Conservation (phyloP, 2,888 invertebrate species). For the Limnephilus lunatus region DNA sequence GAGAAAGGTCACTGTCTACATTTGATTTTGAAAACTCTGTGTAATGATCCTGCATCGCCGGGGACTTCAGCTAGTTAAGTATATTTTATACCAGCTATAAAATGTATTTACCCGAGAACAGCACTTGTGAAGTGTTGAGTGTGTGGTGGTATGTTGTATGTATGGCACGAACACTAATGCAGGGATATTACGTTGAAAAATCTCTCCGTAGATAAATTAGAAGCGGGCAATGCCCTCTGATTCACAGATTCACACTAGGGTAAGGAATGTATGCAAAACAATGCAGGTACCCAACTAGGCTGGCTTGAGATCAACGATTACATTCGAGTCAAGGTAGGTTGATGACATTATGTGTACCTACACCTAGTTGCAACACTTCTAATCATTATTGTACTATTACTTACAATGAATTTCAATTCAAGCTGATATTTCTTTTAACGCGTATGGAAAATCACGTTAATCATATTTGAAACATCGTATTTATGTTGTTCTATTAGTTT, state of each 20-base stretch:
- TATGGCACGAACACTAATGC: background rate
- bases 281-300: background rate
- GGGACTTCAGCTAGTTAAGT: no score
- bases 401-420: background rate
- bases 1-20: no score
- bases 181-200: slow-evolving; percentile 11
- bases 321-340: slow-evolving; percentile 47
- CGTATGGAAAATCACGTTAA: background rate
- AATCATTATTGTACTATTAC: background rate
- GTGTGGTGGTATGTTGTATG: background rate
- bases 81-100: background rate
- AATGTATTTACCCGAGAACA: background rate
- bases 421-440: background rate
- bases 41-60: no score
- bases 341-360: slow-evolving; percentile 32
- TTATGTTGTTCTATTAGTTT: background rate
- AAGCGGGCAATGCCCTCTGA: slow-evolving; percentile 17
- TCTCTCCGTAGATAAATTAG: slow-evolving; percentile 31
- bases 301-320: slow-evolving; percentile 17
- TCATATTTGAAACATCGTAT: background rate
- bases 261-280: slow-evolving; percentile 33
- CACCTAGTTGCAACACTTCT: background rate
- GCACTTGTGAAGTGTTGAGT: background rate
- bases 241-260: background rate
- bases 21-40: no score